These are phyloP conservation scores for Phoeniculus purpureus DNA, from an alignment of 2,797 vertebrate genomes.

Conservation along the genomic window DNA sequence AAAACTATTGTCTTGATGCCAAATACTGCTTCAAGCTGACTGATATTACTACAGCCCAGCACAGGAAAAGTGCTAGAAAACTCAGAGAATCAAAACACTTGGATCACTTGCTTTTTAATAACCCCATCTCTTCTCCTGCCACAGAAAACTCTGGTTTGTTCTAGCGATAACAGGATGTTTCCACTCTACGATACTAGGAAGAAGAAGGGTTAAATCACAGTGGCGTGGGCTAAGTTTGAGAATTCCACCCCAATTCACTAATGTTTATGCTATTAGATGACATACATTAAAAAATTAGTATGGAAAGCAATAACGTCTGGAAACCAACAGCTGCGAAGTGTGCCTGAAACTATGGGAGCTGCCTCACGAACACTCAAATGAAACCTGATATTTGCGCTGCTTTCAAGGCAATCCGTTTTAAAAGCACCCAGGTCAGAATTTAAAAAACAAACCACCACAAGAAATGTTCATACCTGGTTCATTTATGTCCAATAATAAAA, in stretches of 20 bases:
- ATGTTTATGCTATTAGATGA: constrained; percentile 52
- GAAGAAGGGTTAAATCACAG: constrained; percentile 22
- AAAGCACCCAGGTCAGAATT: constrained; percentile 69
- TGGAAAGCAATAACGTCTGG: constrained; percentile 65
- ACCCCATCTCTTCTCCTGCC: not conserved
- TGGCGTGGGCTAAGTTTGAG: not conserved
- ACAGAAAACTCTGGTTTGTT: not conserved
- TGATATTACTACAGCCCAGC: not conserved
- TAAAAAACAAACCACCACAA: constrained; percentile 7
- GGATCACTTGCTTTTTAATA: not conserved
- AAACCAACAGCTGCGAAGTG: constrained; percentile 70
- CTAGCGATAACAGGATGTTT: not conserved
- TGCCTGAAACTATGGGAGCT: constrained; percentile 66
- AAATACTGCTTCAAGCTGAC: not conserved
- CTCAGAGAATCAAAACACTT: not conserved
- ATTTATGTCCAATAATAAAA: constrained; percentile 77
- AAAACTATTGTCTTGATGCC: not conserved
- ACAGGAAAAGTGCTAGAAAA: not conserved
- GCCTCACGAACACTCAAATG: constrained; percentile 76
- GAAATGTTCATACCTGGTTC: constrained; percentile 75
- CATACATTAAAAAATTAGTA: constrained; percentile 49
- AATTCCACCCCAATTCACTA: constrained; percentile 53
- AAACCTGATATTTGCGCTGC: constrained; percentile 75
- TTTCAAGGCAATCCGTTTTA: constrained; percentile 70
- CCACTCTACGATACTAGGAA: not conserved